Conservation (phyloP, 2,113 vertebrate species). For the Indicator maculatus region DNA sequence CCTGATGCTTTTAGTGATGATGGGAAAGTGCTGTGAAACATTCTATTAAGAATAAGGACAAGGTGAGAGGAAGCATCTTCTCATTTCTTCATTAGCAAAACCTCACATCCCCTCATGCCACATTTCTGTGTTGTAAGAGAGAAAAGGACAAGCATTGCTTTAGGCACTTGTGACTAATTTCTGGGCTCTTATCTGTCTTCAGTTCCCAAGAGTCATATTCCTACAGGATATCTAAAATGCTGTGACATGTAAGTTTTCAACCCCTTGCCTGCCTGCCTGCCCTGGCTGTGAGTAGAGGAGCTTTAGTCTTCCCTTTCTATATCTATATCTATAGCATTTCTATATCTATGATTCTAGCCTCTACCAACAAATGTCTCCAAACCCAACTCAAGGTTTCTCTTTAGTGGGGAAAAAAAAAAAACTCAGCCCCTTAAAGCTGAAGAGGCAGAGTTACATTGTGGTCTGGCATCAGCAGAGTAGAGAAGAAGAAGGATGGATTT, state of each 20-base stretch:
- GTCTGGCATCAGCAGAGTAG: neutral
- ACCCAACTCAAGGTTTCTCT: neutral
- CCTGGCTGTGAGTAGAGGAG: neutral
- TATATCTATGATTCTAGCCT: neutral
- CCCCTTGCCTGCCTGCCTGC: neutral
- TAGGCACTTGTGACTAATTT: neutral
- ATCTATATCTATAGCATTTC: neutral
- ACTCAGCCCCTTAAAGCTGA: neutral
- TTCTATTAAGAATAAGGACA: neutral
- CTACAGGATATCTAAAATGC: neutral
- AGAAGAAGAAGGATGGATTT: neutral
- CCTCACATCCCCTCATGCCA: neutral
- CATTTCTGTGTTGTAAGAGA: neutral
- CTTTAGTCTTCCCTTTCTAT: neutral
- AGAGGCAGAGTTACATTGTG: rapidly evolving
- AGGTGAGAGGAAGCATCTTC: neutral
- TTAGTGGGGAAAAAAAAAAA: neutral
- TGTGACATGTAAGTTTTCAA: neutral
- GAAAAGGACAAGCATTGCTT: neutral
- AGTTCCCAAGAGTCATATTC: neutral
- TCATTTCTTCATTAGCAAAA: neutral
- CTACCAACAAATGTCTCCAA: neutral
- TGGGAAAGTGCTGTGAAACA: neutral
- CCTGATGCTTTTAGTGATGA: neutral
- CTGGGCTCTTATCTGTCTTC: neutral